Conservation (phyloP, 2,797 vertebrate genomes). For the Fratercula arctica region DNA sequence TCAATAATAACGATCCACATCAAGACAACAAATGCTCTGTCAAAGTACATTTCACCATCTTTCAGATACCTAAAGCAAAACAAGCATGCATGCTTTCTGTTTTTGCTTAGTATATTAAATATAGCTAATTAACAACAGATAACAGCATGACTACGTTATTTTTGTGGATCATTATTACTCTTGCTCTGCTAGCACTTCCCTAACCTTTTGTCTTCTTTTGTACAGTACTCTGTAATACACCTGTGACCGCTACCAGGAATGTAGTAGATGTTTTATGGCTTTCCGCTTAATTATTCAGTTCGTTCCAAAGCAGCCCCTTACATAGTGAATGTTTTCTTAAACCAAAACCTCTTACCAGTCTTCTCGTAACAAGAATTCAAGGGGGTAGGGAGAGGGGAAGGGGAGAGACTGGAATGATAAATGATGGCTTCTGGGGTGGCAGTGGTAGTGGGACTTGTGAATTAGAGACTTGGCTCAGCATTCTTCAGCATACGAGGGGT, state of each 20-base stretch:
- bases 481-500: neutral
- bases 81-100: slow-evolving; percentile 52
- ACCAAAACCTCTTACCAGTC: neutral
- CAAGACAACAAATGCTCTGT: slow-evolving; percentile 73
- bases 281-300: slow-evolving; percentile 22
- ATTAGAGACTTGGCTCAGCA: neutral
- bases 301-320: neutral
- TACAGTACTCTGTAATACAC: neutral
- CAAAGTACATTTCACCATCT: slow-evolving; percentile 71
- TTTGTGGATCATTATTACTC: slow-evolving; percentile 43
- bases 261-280: neutral
- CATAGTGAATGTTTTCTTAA: neutral
- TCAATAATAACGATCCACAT: slow-evolving; percentile 73
- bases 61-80: slow-evolving; percentile 57
- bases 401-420: neutral
- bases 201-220: slow-evolving; percentile 41
- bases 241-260: neutral
- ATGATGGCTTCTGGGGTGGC: neutral
- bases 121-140: slow-evolving; percentile 37
- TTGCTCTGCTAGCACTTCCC: slow-evolving; percentile 53
- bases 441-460: neutral
- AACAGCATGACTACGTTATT: slow-evolving; percentile 12
- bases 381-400: too few relatives aligned
- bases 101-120: slow-evolving; percentile 22
- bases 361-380: neutral